phyloP scores from a whole-genome alignment of 2,113 vertebrate species.

The Saimiri boliviensis region DNA sequence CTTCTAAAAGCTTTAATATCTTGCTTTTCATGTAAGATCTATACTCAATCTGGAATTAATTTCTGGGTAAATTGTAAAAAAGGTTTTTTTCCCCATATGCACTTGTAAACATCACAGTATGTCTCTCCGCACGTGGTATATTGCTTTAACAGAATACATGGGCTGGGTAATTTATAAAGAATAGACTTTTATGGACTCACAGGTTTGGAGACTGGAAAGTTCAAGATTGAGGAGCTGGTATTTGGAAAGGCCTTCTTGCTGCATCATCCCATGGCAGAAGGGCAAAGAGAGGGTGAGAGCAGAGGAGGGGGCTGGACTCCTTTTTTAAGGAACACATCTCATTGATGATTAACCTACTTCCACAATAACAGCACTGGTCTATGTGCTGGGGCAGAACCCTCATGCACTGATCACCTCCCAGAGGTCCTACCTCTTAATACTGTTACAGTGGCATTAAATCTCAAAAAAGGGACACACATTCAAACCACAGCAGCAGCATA shows the following conservation, averaged over 20 bases:
- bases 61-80: background rate
- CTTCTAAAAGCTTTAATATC: background rate
- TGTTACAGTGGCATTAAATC: background rate
- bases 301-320: background rate
- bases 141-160: background rate
- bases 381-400: background rate
- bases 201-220: background rate
- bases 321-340: background rate
- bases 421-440: background rate
- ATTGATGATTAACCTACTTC: background rate
- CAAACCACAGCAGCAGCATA: background rate
- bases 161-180: background rate
- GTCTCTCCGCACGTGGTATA: background rate
- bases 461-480: background rate
- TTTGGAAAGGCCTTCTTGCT: no score
- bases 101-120: background rate
- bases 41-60: background rate
- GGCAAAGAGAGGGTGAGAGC: background rate
- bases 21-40: background rate
- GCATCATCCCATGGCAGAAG: background rate
- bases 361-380: background rate
- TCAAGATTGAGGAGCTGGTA: background rate
- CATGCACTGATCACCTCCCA: background rate
- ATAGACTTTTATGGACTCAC: background rate
- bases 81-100: background rate